Evolutionary conservation across 1,140 invertebrate species (phyloP).

Genomic region (Brachionus rubens): DNA sequence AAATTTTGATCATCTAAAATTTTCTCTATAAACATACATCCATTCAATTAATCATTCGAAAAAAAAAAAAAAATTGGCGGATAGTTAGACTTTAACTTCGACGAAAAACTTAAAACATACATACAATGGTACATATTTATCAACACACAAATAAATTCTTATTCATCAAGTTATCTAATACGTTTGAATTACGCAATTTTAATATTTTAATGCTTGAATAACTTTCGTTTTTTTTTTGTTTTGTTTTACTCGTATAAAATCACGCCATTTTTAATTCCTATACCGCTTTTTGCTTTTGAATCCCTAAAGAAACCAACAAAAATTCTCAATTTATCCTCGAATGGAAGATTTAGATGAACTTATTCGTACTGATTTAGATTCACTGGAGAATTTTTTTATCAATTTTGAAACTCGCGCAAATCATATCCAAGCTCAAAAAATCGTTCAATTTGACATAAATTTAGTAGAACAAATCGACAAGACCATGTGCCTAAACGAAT

Average conservation of each 20-base stretch:
- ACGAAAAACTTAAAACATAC: not conserved
- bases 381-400: not conserved
- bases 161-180: no score
- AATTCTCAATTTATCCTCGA: no score
- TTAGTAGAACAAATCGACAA: no score
- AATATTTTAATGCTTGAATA: slow-evolving; percentile 15
- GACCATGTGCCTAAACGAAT: no score
- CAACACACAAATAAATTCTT: not conserved
- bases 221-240: not conserved
- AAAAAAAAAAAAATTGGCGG: not conserved
- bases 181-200: no score
- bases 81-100: slow-evolving; percentile 37
- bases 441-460: not conserved
- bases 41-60: not conserved
- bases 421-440: not conserved
- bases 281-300: not conserved
- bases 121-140: not conserved
- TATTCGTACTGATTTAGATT: no score
- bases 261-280: slow-evolving; percentile 16
- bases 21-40: slow-evolving; percentile 10
- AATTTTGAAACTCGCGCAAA: not conserved
- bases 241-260: slow-evolving; percentile 20
- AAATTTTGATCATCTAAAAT: not conserved
- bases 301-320: no score
- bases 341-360: slow-evolving; percentile 24